Base-by-base conservation (phyloP, 2,113 vertebrate species). In the Pleuronectes platessa region DNA sequence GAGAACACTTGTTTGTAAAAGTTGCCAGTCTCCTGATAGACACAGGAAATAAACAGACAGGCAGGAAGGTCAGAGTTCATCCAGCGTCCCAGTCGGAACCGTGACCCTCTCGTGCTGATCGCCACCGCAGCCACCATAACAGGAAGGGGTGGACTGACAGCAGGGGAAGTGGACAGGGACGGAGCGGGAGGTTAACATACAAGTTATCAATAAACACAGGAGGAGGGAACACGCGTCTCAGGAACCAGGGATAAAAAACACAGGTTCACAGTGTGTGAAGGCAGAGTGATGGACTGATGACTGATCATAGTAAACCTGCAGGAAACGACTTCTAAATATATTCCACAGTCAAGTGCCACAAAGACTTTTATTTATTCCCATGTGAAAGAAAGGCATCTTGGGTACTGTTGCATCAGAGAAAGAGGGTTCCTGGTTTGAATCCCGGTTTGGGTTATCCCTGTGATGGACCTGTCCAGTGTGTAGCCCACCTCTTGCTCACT, bases 1-100 rank as follows among this genome's bases (percentile, higher is more conserved):
- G 2, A 40, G 10, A 42, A 64, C 60, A 20, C 5, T 23, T 15
- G 21, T 56, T 45, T 5, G 40, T 42, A 23, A 3, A 7, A 37
- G 18, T 26, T 63, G 56, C 74, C 73, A 26, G 17, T 60, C 5
- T 31, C 67, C 77, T 71, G 61, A 81, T 21, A 79, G 77, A 77
- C 63, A 66, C 73, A 71, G 90, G 89, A 92, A 89, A 45, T 71
- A 78, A 81, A 85, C 83, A 79, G 79, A 84, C 69, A 63, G 80
- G 51, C 79, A 81, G 85, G 85, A 83, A 82, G 62, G 86, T 88
- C 82, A 74, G 6, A 71, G 86, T 62, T 91, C 79, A 84, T 65
- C 59, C 68, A 31, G 61, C 56, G 66, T 64, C 76, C 53, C 55
- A 66, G 56, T 76, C 73, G 74, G 40, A 42, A 40, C 21, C 4